A percentile compares a stretch with the other conserved stretches of the same genome.
Conservation (phyloP, 1,140 invertebrate species). For the Thaumetopoea pityocampa region DNA sequence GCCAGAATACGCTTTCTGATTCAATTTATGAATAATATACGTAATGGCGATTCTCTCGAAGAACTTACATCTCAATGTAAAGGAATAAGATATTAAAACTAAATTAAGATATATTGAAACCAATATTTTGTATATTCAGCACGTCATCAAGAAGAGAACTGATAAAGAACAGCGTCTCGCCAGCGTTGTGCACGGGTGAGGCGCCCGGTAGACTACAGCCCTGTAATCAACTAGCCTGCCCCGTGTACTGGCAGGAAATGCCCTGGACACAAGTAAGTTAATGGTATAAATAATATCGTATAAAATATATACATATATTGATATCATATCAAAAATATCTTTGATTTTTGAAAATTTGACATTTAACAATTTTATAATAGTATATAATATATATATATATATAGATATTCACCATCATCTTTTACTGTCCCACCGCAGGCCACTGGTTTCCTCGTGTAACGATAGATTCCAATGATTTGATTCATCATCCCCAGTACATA, state of each 20-base stretch:
- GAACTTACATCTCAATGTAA: neutral
- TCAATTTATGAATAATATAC: too few relatives aligned
- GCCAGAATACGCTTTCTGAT: too few relatives aligned
- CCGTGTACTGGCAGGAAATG: constrained; percentile 80
- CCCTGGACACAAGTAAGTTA: constrained; percentile 82
- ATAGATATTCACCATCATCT: too few relatives aligned
- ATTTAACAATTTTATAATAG: too few relatives aligned
- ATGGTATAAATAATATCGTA: neutral
- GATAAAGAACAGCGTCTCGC: constrained; percentile 76
- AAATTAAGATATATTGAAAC: neutral
- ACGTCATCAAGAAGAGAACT: constrained; percentile 47
- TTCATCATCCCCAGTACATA: too few relatives aligned
- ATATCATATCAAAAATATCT: constrained; percentile 1
- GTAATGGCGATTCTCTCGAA: too few relatives aligned
- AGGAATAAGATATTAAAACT: neutral
- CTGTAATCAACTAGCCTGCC: constrained; percentile 80
- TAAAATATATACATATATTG: neutral
- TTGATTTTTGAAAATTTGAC: constrained; percentile 3
- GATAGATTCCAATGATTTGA: too few relatives aligned
- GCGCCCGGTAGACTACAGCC: constrained; percentile 69
- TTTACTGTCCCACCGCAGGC: too few relatives aligned
- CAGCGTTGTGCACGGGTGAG: constrained; percentile 67
- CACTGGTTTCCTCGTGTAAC: too few relatives aligned
- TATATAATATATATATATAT: too few relatives aligned
- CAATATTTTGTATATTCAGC: constrained; percentile 25